Evolutionary conservation across 2,797 vertebrate genomes (phyloP), one percentile per base, ranked within the genome.

Genomic region (Oryzias dopingdopingensis): DNA sequence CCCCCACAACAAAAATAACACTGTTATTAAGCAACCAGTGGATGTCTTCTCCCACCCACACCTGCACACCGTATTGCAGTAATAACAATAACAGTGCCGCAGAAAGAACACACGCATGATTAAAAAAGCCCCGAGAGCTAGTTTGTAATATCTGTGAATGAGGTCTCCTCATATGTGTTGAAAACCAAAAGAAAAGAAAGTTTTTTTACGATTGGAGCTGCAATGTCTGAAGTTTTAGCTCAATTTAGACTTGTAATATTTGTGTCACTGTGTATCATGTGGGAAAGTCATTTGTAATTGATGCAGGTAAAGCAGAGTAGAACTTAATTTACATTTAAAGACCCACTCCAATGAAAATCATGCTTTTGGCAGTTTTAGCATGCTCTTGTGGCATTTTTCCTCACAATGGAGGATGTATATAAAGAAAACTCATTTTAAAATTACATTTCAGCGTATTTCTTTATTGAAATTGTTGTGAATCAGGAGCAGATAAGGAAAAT

Each of bases 1-100:
- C 78, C 77, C 74, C 70, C 77, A 74, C 74, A 68, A 78, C 60
- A 77, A 73, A 84, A 86, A 87, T 81, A 86, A 89, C 83, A 87
- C 81, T 79, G 81, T 90, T 82, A 91, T 90, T 90, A 90, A 72
- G 79, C 79, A 86, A 76, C 80, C 77, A 80, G 62, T 81, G 73
- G 71, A 83, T 76, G 83, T 83, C 81, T 78, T 77, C 86, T 86
- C 80, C 88, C 88, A 85, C 86, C 82, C 80, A 87, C 86, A 91
- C 87, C 86, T 90, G 85, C 89, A 85, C 59, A 53, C 68, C 61
- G 64, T 49, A 72, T 73, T 32, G 69, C 76, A 78, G 80, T 57
- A 77, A 82, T 52, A 55, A 74, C 41, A 67, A 66, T 48, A 62
- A 67, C 54, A 20, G 62, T 15, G 45, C 18, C 67, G 72, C 74